A percentile compares a stretch with the other conserved stretches of the same genome.
These are phyloP conservation scores for Scytalopus superciliaris DNA, from an alignment of 2,113 vertebrate species.

Conservation along the genomic window DNA sequence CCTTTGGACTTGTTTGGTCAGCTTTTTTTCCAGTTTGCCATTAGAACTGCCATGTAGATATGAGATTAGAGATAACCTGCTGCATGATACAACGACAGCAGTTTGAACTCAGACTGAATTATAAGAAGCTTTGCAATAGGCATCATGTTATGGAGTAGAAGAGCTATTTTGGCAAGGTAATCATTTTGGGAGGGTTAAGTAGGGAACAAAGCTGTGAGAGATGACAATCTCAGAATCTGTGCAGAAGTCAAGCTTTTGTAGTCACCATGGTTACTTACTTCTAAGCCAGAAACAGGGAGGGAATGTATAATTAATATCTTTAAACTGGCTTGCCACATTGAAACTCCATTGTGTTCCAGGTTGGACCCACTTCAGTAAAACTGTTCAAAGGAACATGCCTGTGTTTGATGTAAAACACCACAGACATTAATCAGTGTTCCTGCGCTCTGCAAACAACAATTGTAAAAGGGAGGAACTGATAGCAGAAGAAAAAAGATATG, in stretches of 20 bases:
- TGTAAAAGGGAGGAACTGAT: neutral
- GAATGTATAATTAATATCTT: neutral
- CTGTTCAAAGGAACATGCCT: neutral
- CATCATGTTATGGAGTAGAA: neutral
- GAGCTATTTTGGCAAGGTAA: neutral
- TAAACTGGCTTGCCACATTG: neutral
- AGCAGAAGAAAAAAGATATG: neutral
- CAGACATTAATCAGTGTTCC: neutral
- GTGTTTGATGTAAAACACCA: neutral
- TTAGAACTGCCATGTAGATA: neutral
- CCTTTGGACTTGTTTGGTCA: neutral
- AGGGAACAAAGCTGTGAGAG: neutral
- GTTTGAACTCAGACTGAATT: neutral
- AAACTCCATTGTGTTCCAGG: neutral
- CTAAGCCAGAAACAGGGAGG: neutral
- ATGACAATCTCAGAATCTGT: neutral
- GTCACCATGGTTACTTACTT: conserved; percentile 42
- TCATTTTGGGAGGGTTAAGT: neutral
- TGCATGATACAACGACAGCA: neutral
- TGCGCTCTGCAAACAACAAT: neutral
- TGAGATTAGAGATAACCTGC: neutral
- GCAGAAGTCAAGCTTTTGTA: neutral
- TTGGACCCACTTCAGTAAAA: neutral
- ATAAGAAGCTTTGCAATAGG: neutral
- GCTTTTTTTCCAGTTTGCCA: neutral